A percentile compares a stretch with the other conserved stretches of the same genome.
Evolutionary conservation across 2,888 invertebrate genomes (phyloP).

Genomic region (Eilema griseolum): DNA sequence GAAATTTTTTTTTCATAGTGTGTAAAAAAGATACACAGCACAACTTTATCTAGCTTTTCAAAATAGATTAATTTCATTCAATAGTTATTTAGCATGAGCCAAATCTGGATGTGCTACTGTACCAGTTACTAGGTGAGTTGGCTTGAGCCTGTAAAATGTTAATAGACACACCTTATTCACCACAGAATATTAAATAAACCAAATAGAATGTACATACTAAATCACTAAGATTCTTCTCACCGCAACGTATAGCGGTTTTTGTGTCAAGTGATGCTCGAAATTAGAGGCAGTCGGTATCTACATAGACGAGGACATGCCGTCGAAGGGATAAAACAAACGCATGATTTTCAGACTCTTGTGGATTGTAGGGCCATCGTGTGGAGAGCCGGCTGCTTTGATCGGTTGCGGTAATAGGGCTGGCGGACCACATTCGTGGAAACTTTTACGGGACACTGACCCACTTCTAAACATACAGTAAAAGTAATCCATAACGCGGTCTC

Average conservation of each 20-base stretch:
- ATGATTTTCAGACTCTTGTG: slow-evolving; percentile 66
- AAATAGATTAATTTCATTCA: too few relatives aligned
- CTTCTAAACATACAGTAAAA: slow-evolving; percentile 74
- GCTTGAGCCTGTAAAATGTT: too few relatives aligned
- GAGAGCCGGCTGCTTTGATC: slow-evolving; percentile 77
- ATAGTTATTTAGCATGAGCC: too few relatives aligned
- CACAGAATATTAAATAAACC: slow-evolving; percentile 46
- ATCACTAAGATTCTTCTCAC: slow-evolving; percentile 33
- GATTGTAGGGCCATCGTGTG: slow-evolving; percentile 64
- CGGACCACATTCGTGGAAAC: slow-evolving; percentile 79
- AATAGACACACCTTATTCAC: slow-evolving; percentile 35
- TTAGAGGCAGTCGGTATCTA: slow-evolving; percentile 39
- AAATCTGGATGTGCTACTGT: too few relatives aligned
- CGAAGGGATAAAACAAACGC: slow-evolving; percentile 64
- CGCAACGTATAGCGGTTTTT: slow-evolving; percentile 25
- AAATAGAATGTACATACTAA: slow-evolving; percentile 49
- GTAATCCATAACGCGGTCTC: slow-evolving; percentile 65
- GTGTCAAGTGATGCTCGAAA: slow-evolving; percentile 44
- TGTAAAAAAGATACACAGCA: too few relatives aligned
- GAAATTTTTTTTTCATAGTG: too few relatives aligned
- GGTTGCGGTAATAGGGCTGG: slow-evolving; percentile 67
- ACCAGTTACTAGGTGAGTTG: too few relatives aligned
- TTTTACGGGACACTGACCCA: slow-evolving; percentile 83
- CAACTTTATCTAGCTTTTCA: too few relatives aligned
- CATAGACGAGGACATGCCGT: slow-evolving; percentile 42